Percentiles rank a stretch among this genome's conserved stretches.
These are phyloP conservation scores for Ariopsis seemanni DNA, from an alignment of 2,113 vertebrate genomes.

Conservation along the genomic window DNA sequence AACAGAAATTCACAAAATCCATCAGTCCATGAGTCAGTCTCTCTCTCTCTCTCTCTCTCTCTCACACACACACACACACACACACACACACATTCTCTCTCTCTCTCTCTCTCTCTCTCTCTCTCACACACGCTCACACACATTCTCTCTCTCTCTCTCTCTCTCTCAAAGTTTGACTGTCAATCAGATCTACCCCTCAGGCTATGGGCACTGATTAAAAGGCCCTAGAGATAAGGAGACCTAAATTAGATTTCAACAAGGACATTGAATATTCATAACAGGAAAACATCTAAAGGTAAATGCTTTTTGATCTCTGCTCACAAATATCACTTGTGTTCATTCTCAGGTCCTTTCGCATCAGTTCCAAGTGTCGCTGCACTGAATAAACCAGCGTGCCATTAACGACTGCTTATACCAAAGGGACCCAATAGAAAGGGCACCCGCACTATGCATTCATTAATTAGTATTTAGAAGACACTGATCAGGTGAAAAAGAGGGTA, in stretches of 20 bases:
- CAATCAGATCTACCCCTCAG: constrained; percentile 91
- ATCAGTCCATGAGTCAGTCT: constrained; percentile 28
- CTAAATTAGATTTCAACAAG: constrained; percentile 99
- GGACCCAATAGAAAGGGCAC: constrained; percentile 80
- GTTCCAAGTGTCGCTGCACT: constrained; percentile 70
- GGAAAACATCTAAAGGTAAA: constrained; percentile 94
- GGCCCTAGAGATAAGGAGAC: constrained; percentile 92
- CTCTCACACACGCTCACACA: constrained; percentile 52
- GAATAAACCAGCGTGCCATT: constrained; percentile 74
- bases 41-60: constrained; percentile 51
- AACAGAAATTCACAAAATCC: constrained; percentile 32
- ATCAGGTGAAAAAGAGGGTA: constrained; percentile 51
- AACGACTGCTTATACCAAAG: constrained; percentile 82
- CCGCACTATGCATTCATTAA: constrained; percentile 77
- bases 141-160: constrained; percentile 66
- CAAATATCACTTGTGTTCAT: constrained; percentile 81
- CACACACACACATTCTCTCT: constrained; percentile 58
- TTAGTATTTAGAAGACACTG: constrained; percentile 78
- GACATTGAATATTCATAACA: constrained; percentile 97
- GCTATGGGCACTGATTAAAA: constrained; percentile 98
- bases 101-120: constrained; percentile 67
- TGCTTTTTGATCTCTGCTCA: constrained; percentile 78
- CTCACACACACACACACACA: no score
- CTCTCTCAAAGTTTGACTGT: constrained; percentile 87
- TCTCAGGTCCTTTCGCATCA: constrained; percentile 74